Percentiles rank a stretch among this genome's conserved stretches.
These are phyloP conservation scores for Pegoplata infirma DNA, from an alignment of 2,888 invertebrate genomes.

Conservation along the genomic window DNA sequence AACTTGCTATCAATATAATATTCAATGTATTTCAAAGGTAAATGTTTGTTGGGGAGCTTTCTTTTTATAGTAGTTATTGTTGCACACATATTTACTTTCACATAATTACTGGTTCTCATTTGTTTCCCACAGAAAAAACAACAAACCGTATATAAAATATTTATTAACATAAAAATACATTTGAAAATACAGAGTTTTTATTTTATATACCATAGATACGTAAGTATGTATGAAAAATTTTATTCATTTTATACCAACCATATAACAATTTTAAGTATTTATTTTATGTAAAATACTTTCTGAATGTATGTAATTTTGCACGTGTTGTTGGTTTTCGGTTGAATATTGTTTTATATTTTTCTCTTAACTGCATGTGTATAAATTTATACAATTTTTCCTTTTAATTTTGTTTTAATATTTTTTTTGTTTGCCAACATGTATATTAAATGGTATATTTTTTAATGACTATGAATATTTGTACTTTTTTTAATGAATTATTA, in stretches of 20 bases:
- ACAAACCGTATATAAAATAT: neutral
- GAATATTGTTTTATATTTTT: neutral
- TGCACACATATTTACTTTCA: conserved; percentile 23
- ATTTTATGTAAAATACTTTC: conserved; percentile 13
- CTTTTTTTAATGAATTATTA: neutral
- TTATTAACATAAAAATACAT: neutral
- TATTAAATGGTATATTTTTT: neutral
- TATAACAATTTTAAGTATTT: conserved; percentile 31
- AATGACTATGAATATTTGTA: neutral
- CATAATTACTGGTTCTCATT: conserved; percentile 10
- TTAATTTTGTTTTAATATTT: conserved; percentile 21
- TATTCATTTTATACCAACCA: neutral
- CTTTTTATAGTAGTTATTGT: conserved; percentile 18
- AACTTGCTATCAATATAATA: too few species aligned
- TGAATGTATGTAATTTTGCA: conserved; percentile 11
- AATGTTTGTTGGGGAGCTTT: conserved; percentile 12
- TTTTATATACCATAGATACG: neutral
- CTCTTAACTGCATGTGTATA: neutral
- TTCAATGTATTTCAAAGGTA: neutral
- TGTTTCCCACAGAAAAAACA: neutral
- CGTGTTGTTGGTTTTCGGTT: conserved; percentile 3
- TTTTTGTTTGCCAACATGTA: neutral
- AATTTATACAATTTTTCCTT: too few species aligned
- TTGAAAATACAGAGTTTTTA: neutral
- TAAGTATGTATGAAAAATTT: neutral